Evolutionary conservation across 2,113 vertebrate species (phyloP), one percentile per base, ranked within the genome.

Genomic region (Nothoprocta perdicaria): DNA sequence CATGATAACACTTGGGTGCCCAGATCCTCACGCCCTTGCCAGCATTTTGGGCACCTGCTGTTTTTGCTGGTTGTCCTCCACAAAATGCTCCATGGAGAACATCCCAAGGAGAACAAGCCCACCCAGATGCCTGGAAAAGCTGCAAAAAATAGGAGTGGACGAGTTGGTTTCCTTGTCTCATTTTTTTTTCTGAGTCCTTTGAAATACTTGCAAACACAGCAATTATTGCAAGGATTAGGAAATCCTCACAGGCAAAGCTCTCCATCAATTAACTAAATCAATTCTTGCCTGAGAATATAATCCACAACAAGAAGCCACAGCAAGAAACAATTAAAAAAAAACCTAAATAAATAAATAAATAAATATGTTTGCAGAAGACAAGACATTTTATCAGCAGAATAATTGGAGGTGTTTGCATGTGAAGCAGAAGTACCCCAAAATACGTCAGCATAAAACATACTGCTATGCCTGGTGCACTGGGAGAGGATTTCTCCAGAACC

Each of bases 201-300:
- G 87, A 92, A 94, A 96, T 92, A 83, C 89, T 83, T 79, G 92
- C 87, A 92, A 92, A 91, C 79, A 86, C 12, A 78, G 89, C 76
- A 95, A 92, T 91, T 92, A 96, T 91, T 93, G 66, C 81, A 43
- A 85, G 89, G 95, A 96, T 96, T 93, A 96, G 53, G 61, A 84
- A 93, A 93, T 91, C 79, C 95, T 95, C 89, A 62, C 79, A 92
- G 89, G 94, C 95, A 96, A 94, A 95, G 84, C 82, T 92, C 69
- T 60, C 89, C 92, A 94, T 94, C 94, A 95, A 88, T 92, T 94
- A 94, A 86, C 86, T 76, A 77, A 89, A 92, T 88, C 91, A 94
- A 72, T 68, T 62, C 79, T 89, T 87, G 91, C 91, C 93, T 79
- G 66, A 83, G 92, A 94, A 96, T 63, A 81, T 58, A 89, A 93